phyloP scores from a whole-genome alignment of 2,113 vertebrate genomes.

The Ibidorhyncha struthersii region DNA sequence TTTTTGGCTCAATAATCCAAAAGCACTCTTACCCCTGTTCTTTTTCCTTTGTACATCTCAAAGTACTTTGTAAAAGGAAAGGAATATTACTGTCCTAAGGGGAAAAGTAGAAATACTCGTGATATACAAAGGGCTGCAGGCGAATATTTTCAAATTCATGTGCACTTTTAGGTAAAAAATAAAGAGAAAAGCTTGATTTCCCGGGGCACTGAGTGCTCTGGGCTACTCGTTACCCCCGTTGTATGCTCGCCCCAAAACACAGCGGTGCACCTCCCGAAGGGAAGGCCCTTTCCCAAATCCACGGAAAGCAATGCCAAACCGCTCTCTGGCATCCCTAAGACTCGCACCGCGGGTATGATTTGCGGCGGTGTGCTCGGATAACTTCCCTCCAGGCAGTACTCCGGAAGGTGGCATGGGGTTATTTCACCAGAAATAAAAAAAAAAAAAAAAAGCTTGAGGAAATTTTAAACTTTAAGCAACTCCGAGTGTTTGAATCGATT shows the following conservation, averaged over 20 bases:
- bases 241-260: background rate
- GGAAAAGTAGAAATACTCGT: background rate
- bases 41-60: background rate
- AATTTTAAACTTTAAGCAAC: background rate
- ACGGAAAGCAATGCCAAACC: background rate
- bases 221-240: rapidly evolving
- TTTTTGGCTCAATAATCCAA: background rate
- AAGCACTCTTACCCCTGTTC: background rate
- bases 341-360: rapidly evolving
- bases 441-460: background rate
- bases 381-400: background rate
- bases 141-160: background rate
- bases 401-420: background rate
- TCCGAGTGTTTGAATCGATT: background rate
- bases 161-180: background rate
- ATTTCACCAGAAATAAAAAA: background rate
- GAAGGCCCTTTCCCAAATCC: background rate
- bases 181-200: background rate
- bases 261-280: background rate
- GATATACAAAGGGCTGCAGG: background rate
- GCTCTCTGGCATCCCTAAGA: background rate
- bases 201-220: background rate
- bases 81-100: background rate
- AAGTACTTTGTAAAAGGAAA: background rate
- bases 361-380: background rate